phyloP scores from a whole-genome alignment of 2,113 vertebrate genomes.

The Catharus minimus region DNA sequence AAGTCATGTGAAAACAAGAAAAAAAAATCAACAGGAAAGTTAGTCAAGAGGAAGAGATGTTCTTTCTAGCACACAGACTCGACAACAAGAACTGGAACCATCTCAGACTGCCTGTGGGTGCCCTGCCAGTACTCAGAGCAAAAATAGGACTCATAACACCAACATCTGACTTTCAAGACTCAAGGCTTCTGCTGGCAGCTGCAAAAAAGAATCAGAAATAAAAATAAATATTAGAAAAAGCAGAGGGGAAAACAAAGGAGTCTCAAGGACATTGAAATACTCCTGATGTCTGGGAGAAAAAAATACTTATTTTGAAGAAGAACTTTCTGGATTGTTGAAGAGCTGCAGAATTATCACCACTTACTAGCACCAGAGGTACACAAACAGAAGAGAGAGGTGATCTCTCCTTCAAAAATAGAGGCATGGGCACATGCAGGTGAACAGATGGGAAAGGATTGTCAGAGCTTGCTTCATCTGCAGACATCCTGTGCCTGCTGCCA shows the following conservation, averaged over 20 bases:
- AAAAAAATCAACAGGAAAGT: not conserved
- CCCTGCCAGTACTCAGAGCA: slow-evolving; percentile 9
- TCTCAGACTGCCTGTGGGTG: not conserved
- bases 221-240: not conserved
- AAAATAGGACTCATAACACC: slow-evolving; percentile 28
- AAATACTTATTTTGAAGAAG: not conserved
- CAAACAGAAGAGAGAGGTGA: not conserved
- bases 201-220: not conserved
- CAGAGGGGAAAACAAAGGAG: not conserved
- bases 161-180: slow-evolving; percentile 19
- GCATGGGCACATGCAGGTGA: not conserved
- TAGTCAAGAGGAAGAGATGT: slow-evolving; percentile 1
- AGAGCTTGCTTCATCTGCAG: not conserved
- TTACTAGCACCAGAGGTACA: not conserved
- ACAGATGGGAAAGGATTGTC: not conserved
- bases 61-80: not conserved
- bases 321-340: not conserved
- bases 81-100: not conserved
- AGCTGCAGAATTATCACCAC: not conserved
- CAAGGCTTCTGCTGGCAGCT: not conserved
- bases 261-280: slow-evolving; percentile 2
- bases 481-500: not conserved
- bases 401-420: not conserved
- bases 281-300: not conserved
- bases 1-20: not conserved